A percentile compares a stretch with the other conserved stretches of the same genome.
Evolutionary conservation across 2,797 vertebrate species (phyloP).

Genomic region (Diplodus puntazzo): DNA sequence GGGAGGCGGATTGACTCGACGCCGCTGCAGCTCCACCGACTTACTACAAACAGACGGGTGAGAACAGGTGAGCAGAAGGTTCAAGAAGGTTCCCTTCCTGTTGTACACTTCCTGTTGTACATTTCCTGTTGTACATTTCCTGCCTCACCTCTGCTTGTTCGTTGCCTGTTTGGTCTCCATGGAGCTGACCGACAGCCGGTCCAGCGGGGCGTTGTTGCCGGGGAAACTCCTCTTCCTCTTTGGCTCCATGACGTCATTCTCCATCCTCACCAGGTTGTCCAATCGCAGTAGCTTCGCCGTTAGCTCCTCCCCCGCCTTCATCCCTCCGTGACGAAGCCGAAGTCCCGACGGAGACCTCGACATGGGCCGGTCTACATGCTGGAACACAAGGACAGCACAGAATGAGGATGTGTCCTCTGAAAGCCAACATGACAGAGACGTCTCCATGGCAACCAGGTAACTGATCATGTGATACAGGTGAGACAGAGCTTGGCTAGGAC

Average conservation of each 20-base stretch:
- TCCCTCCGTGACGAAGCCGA: conserved; percentile 49
- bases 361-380: conserved; percentile 71
- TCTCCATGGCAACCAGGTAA: too few species aligned
- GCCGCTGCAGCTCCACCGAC: conserved; percentile 84
- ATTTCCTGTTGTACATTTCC: too few species aligned
- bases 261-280: conserved; percentile 85
- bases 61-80: too few species aligned
- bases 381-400: conserved; percentile 21
- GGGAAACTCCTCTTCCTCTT: conserved; percentile 93
- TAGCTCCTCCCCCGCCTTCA: conserved; percentile 80
- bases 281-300: conserved; percentile 84
- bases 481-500: background rate
- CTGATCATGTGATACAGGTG: too few species aligned
- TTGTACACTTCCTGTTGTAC: too few species aligned
- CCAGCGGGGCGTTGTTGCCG: conserved; percentile 88
- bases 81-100: too few species aligned
- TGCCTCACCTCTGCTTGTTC: conserved; percentile 68
- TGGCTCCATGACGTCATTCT: conserved; percentile 92
- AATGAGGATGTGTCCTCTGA: too few species aligned
- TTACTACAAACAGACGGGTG: conserved; percentile 80
- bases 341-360: conserved; percentile 27
- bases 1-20: conserved; percentile 86
- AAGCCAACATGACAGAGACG: too few species aligned
- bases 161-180: conserved; percentile 87
- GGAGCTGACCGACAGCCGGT: conserved; percentile 90